These are phyloP conservation scores for Scyliorhinus canicula DNA, from an alignment of 2,797 vertebrate species.

Conservation along the genomic window DNA sequence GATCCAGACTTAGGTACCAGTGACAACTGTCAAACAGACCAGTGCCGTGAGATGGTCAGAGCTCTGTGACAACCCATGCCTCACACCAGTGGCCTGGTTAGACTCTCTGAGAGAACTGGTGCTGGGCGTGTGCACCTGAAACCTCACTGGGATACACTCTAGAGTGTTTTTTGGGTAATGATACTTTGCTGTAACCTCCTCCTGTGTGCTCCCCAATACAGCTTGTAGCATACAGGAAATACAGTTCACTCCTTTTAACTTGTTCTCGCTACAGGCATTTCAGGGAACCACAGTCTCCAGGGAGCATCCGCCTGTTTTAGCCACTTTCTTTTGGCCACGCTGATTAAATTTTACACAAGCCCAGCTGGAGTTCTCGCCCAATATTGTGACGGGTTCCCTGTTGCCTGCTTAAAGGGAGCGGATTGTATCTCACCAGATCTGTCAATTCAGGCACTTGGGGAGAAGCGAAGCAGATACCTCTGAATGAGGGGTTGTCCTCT, in stretches of 20 bases:
- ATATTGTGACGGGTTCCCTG: neutral
- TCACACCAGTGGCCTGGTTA: neutral
- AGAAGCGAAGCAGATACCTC: conserved; percentile 68
- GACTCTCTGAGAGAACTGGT: neutral
- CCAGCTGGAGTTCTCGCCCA: neutral
- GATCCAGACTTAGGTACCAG: neutral
- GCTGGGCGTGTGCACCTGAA: neutral
- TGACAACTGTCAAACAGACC: neutral
- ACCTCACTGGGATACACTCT: neutral
- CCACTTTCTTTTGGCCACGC: neutral
- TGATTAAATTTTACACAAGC: neutral
- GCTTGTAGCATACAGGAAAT: neutral
- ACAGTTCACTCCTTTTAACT: neutral
- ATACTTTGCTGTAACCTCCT: neutral
- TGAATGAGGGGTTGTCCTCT: conserved; percentile 81
- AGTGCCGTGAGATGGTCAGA: neutral
- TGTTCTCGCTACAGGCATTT: neutral
- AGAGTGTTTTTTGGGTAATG: neutral
- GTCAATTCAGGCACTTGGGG: neutral
- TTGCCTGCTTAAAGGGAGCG: neutral
- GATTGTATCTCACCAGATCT: neutral
- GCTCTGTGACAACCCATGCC: neutral
- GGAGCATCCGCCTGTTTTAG: no score
- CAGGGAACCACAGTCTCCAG: neutral
- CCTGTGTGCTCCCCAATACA: neutral